These are phyloP conservation scores for Podotricha telesiphe DNA, from an alignment of 2,888 invertebrate genomes.

Conservation along the genomic window DNA sequence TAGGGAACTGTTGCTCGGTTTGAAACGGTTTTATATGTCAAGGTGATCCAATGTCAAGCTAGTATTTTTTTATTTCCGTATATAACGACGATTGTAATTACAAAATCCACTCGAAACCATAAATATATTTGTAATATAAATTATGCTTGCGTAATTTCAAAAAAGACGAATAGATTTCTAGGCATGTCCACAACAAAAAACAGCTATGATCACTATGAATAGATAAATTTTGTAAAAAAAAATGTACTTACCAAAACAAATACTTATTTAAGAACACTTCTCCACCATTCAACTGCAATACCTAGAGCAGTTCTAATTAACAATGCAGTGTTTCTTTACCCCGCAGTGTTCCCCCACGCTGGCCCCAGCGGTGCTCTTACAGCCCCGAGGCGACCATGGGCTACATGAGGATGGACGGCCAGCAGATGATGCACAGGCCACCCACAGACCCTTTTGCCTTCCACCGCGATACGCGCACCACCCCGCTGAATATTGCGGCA, in stretches of 20 bases:
- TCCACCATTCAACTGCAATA: background rate
- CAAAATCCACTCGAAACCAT: too few species aligned
- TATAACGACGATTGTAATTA: too few species aligned
- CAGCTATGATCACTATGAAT: too few species aligned
- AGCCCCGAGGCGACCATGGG: slow-evolving; percentile 98
- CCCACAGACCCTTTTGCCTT: slow-evolving; percentile 96
- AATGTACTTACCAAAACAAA: too few species aligned
- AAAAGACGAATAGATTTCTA: too few species aligned
- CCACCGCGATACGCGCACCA: slow-evolving; percentile 95
- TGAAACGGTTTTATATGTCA: too few species aligned
- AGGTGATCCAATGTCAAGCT: too few species aligned
- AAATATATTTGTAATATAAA: too few species aligned
- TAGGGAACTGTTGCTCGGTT: background rate
- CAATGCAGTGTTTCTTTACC: slow-evolving; percentile 78
- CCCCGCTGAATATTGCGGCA: slow-evolving; percentile 97
- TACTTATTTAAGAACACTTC: too few species aligned
- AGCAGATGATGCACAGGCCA: slow-evolving; percentile 98
- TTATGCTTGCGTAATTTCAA: too few species aligned
- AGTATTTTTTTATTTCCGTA: background rate
- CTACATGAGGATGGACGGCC: slow-evolving; percentile 99
- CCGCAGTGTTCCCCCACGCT: slow-evolving; percentile 95
- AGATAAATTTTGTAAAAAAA: too few species aligned
- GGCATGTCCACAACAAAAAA: too few species aligned
- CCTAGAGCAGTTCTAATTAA: slow-evolving; percentile 73
- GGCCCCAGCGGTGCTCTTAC: slow-evolving; percentile 97